Conservation (phyloP, 2,113 vertebrate species). For the Orientallactaga bullata region DNA sequence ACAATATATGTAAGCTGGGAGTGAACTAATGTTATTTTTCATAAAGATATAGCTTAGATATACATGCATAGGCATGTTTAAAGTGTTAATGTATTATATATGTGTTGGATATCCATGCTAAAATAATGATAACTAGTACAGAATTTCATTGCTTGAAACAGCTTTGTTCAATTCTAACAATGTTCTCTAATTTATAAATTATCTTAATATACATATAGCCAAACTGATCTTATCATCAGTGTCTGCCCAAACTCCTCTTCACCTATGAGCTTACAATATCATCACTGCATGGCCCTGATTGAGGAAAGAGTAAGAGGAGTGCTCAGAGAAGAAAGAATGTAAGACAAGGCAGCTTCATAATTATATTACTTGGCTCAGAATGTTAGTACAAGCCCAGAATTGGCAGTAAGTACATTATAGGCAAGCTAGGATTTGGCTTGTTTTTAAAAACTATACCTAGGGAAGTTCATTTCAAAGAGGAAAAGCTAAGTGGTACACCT, state of each 20-base stretch:
- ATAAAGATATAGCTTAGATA: no score
- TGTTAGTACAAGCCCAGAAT: neutral
- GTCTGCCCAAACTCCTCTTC: neutral
- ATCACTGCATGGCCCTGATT: neutral
- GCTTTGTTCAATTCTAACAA: neutral
- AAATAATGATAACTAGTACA: neutral
- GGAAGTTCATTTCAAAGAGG: neutral
- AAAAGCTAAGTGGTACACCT: neutral
- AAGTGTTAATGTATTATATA: neutral
- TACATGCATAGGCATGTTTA: no score
- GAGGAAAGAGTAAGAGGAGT: no score
- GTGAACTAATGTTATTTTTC: neutral
- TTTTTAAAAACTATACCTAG: neutral
- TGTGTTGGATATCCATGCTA: neutral
- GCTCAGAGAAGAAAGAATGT: neutral
- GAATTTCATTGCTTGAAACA: neutral
- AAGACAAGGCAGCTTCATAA: neutral
- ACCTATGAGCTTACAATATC: neutral
- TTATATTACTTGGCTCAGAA: neutral
- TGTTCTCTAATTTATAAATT: no score
- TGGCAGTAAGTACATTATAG: neutral
- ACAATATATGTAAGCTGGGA: neutral
- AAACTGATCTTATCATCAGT: neutral
- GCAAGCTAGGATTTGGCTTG: neutral
- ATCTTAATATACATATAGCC: neutral